A percentile compares a stretch with the other conserved stretches of the same genome.
These are phyloP conservation scores for Lagocephalus sceleratus DNA, from an alignment of 2,797 vertebrate genomes.

Conservation along the genomic window DNA sequence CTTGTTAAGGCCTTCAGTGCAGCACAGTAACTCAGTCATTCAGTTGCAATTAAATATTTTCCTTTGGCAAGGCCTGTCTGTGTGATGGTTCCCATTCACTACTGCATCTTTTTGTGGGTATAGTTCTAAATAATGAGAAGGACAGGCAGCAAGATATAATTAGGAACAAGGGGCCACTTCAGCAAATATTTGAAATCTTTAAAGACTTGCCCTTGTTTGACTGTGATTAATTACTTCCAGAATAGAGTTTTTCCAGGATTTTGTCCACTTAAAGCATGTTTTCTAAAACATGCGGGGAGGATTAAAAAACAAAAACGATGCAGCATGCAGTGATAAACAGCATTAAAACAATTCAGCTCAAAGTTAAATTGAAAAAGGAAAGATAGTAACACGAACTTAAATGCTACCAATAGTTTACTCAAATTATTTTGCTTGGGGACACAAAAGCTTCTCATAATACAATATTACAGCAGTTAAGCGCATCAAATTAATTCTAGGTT, in stretches of 20 bases:
- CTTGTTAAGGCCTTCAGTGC: constrained; percentile 92
- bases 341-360: background rate
- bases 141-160: constrained; percentile 96
- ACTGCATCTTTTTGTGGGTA: constrained; percentile 78
- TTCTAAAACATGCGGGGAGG: background rate
- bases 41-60: constrained; percentile 86
- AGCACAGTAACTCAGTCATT: constrained; percentile 89
- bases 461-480: background rate
- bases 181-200: constrained; percentile 91
- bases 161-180: constrained; percentile 95
- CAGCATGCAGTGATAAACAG: background rate
- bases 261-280: constrained; percentile 5
- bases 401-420: background rate
- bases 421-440: background rate
- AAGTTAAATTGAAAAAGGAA: background rate
- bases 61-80: constrained; percentile 76
- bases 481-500: background rate
- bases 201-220: constrained; percentile 76
- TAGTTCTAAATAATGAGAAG: constrained; percentile 98
- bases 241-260: constrained; percentile 59
- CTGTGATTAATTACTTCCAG: constrained; percentile 95
- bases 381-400: background rate
- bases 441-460: too few relatives aligned
- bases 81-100: constrained; percentile 81
- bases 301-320: background rate